phyloP scores from a whole-genome alignment of 2,888 invertebrate species.

The Linnaemya tessellans region DNA sequence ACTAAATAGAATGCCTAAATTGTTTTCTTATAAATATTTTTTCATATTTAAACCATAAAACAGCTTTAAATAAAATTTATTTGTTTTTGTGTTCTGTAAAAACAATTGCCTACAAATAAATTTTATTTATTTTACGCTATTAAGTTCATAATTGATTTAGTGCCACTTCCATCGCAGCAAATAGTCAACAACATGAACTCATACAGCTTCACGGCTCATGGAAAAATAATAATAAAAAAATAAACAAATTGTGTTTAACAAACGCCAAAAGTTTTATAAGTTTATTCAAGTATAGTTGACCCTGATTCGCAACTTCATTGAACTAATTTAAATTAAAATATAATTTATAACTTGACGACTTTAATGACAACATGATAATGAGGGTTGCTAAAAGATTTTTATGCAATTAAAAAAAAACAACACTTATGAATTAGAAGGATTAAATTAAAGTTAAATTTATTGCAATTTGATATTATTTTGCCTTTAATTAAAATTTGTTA shows the following conservation, averaged over 20 bases:
- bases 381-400: background rate
- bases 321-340: slow-evolving; percentile 54
- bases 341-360: slow-evolving; percentile 27
- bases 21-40: too few relatives aligned
- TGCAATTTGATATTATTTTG: background rate
- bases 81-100: slow-evolving; percentile 4
- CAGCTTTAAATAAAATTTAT: slow-evolving; percentile 1
- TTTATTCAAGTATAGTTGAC: slow-evolving; percentile 60
- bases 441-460: background rate
- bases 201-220: slow-evolving; percentile 21
- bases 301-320: slow-evolving; percentile 66
- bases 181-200: slow-evolving; percentile 16
- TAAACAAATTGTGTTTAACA: slow-evolving; percentile 20
- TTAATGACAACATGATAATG: slow-evolving; percentile 3
- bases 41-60: too few relatives aligned
- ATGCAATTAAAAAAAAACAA: background rate
- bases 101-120: slow-evolving; percentile 5
- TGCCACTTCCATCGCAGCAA: slow-evolving; percentile 21
- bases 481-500: slow-evolving; percentile 15
- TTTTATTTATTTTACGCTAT: slow-evolving; percentile 25
- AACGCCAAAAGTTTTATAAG: slow-evolving; percentile 43
- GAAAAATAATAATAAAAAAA: slow-evolving; percentile 8
- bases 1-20: too few relatives aligned
- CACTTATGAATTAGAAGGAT: background rate
- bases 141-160: slow-evolving; percentile 35